Conservation (phyloP, 2,797 vertebrate species). For the Muscicapa striata region DNA sequence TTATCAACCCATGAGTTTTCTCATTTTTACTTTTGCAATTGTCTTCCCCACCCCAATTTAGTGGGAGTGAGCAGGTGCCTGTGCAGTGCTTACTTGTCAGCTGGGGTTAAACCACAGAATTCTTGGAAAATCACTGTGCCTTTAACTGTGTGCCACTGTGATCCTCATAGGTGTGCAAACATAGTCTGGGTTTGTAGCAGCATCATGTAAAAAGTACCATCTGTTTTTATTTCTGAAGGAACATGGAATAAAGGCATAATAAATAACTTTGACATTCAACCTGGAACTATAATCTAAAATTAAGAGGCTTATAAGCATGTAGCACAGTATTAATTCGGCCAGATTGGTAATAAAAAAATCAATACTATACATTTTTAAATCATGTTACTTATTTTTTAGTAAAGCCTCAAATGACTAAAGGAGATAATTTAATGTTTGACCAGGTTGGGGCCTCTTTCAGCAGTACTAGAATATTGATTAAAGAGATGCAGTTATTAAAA, state of each 20-base stretch:
- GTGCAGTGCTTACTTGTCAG: background rate
- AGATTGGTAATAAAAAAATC: background rate
- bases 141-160: background rate
- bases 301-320: background rate
- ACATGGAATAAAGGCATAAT: background rate
- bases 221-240: background rate
- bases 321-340: background rate
- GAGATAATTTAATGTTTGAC: background rate
- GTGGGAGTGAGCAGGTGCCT: background rate
- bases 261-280: background rate
- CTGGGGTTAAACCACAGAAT: background rate
- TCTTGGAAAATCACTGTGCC: background rate
- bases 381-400: background rate
- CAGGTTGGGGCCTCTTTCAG: background rate
- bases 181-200: background rate
- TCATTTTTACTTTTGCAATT: background rate
- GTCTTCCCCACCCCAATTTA: accelerated
- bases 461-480: background rate
- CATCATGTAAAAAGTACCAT: background rate
- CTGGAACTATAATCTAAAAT: background rate
- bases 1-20: background rate
- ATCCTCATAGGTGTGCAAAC: background rate
- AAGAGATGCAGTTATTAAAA: background rate
- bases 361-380: background rate
- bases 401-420: background rate